Base-by-base conservation (phyloP, 2,888 invertebrate genomes). In the Chromoteleia sp. region DNA sequence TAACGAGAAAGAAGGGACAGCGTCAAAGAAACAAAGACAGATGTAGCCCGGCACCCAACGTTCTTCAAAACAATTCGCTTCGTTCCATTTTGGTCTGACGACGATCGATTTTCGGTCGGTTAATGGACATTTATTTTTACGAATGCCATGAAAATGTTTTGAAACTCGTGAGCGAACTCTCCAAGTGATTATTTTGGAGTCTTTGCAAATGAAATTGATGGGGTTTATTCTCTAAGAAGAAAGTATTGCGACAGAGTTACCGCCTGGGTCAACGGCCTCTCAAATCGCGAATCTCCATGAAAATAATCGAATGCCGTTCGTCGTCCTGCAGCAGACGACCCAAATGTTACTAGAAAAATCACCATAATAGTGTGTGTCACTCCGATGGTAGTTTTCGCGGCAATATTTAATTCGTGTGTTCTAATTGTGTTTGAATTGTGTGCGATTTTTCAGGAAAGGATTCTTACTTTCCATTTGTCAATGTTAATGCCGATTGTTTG, bases 231-330 rank as follows among this genome's bases (percentile, higher is more conserved):
- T 17, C 25, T 30, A 67, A 29, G 52, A 67, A 67, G 17, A 67
- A 21, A 15, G 14, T n/a, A n/a, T 15, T 21, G 41, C 17, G 15
- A 67, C 29, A 52, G 17, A 39, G 41, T 29, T 30, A 17, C 52
- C 39, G 29, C 17, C 30, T 17, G 33, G 61, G 67, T 67, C 52
- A 52, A 67, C 12, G 52, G 15, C 67, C 67, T 29, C 39, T 21
- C 29, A 17, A 67, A 67, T 52, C 25, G 39, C 15, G 14, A 14
- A 29, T 36, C 50, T 36, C 33, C 36, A 25, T 50, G 41, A 52
- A 67, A 67, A 67, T 67, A 67, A 67, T 67, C 48, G 36, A 50
- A 65, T 36, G 10, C 25, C 65, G 25, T 10, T 30, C 17, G n/a
- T 30, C 41, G 33, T 61, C 45, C 61, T 33, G 45, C n/a, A 45